Conservation (phyloP, 2,113 vertebrate genomes). For the Girardinichthys multiradiatus region DNA sequence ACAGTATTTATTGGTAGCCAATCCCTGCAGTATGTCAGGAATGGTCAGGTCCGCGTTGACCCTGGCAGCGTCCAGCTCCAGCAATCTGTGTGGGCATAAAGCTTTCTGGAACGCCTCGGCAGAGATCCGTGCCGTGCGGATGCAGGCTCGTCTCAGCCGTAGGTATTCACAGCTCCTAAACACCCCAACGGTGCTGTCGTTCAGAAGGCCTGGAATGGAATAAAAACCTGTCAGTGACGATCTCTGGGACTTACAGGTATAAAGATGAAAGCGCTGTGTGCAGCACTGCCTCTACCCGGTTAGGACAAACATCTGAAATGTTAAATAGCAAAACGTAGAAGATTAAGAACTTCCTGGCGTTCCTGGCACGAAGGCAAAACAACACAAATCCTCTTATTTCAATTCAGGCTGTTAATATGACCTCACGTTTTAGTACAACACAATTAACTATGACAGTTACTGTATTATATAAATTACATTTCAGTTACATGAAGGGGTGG, state of each 20-base stretch:
- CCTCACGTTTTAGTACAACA: neutral
- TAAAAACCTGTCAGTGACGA: neutral
- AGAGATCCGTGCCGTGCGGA: conserved; percentile 95
- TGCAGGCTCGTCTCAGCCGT: conserved; percentile 92
- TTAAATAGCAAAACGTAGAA: too few species aligned
- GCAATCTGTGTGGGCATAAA: conserved; percentile 92
- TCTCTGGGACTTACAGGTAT: too few species aligned
- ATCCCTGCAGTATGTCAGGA: conserved; percentile 93
- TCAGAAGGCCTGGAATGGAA: conserved; percentile 86
- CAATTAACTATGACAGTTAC: neutral
- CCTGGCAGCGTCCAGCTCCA: conserved; percentile 93
- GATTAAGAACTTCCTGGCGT: too few species aligned
- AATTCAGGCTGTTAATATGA: neutral
- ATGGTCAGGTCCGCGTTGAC: conserved; percentile 98
- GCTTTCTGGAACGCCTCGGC: conserved; percentile 95
- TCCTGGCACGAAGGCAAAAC: too few species aligned
- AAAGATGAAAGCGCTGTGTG: too few species aligned
- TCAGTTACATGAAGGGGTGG: neutral
- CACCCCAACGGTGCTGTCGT: conserved; percentile 94
- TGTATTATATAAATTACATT: neutral
- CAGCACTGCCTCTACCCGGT: too few species aligned
- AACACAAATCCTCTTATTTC: neutral
- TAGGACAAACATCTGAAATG: too few species aligned
- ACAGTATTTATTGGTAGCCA: conserved; percentile 91
- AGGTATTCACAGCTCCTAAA: conserved; percentile 91